Conservation (phyloP, 2,797 vertebrate genomes). For the Epinephelus awoara region DNA sequence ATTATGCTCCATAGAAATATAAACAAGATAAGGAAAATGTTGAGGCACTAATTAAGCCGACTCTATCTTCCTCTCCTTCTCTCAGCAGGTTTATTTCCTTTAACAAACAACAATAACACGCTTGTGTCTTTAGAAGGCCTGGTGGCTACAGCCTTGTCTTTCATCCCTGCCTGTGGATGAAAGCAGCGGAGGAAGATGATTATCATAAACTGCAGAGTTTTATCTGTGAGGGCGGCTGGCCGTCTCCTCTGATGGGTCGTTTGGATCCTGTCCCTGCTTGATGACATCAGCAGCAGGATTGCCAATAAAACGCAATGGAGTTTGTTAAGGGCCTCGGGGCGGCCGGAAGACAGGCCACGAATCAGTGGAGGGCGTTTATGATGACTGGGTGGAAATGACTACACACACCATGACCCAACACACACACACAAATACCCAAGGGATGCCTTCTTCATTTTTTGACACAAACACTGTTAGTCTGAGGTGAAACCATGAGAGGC, state of each 20-base stretch:
- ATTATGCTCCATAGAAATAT: background rate
- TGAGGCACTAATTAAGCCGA: slow-evolving; percentile 22
- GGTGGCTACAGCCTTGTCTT: background rate
- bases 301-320: slow-evolving; percentile 62
- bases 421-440: slow-evolving; percentile 8
- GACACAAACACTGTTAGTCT: too few relatives aligned
- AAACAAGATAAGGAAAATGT: slow-evolving; percentile 16
- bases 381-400: slow-evolving; percentile 32
- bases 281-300: slow-evolving; percentile 58
- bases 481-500: too few relatives aligned
- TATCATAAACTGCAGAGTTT: slow-evolving; percentile 56
- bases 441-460: background rate
- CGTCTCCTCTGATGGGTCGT: slow-evolving; percentile 47
- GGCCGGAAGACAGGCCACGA: slow-evolving; percentile 42
- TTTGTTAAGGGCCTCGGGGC: slow-evolving; percentile 52
- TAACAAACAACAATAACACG: slow-evolving; percentile 3
- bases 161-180: slow-evolving; percentile 15
- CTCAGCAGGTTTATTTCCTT: slow-evolving; percentile 20
- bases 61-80: slow-evolving; percentile 10
- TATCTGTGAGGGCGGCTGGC: slow-evolving; percentile 41
- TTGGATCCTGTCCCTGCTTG: slow-evolving; percentile 54
- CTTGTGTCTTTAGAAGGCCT: background rate
- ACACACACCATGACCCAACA: background rate
- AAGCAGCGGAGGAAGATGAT: slow-evolving; percentile 52
- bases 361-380: slow-evolving; percentile 61